Base-by-base conservation (phyloP, 2,888 invertebrate genomes). In the Cremastobaeus sp. region DNA sequence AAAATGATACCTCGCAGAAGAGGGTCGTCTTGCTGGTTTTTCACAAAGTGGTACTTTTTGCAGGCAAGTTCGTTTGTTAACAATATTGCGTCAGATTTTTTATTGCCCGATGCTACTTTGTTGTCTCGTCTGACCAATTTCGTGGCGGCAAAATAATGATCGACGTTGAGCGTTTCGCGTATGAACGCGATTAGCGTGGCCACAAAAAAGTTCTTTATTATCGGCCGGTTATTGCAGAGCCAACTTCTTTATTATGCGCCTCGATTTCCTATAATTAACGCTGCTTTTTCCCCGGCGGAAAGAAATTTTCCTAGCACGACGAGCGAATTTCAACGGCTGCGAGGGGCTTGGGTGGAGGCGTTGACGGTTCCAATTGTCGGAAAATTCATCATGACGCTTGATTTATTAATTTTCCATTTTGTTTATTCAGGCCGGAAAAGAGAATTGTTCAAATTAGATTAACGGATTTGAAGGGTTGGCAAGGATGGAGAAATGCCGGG, bases 151-250 rank as follows among this genome's bases (percentile, higher is more conserved):
- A 62, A 52, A 50, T 62, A 62, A 60, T 60, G 39, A 60, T 60
- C 18, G 48, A 20, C 60, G 25, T 50, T 21, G 60, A n/a, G 41
- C 32, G 41, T 39, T 39, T 48, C 48, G 45, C 48, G 41, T 21
- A 52, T 15, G 32, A 39, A 48, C 55, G 30, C 57, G 66, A 57
- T 57, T 55, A 66, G 39, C 37, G 47, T 50, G 11, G 34, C 43
- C 39, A 57, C 57, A 66, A 66, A 66, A 66, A 66, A 35, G 21
- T 55, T 52, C 57, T 55, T 50, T 57, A 57, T 57, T 41, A 66
- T 66, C 37, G 54, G 64, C 52, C 3, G 32, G 35, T 32, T 35
- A 64, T 64, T 64, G 52, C 64, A 32, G 45, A 41, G 15, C 25
- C 66, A 32, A 39, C 55, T 62, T 62, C 62, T 62, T 64, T 64